These are phyloP conservation scores for Nesoenas mayeri DNA, from an alignment of 2,113 vertebrate species.

Conservation along the genomic window DNA sequence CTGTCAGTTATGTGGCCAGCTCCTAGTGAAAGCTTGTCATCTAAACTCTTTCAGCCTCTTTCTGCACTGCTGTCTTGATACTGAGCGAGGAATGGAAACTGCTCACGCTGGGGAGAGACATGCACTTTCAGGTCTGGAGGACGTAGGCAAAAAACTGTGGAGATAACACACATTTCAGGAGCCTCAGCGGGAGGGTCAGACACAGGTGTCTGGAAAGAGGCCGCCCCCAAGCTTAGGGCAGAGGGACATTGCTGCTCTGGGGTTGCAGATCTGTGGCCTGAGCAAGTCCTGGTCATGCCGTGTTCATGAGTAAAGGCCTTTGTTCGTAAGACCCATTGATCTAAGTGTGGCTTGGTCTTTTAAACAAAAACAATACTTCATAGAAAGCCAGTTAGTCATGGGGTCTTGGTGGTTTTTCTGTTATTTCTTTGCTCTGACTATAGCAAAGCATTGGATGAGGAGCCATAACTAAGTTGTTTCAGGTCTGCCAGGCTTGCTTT, in stretches of 20 bases:
- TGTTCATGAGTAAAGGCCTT: not conserved
- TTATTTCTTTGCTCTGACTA: not conserved
- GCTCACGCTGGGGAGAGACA: not conserved
- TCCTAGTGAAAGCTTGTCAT: not conserved
- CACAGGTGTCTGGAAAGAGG: not conserved
- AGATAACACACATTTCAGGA: not conserved
- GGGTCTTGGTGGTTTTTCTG: not conserved
- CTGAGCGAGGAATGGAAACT: not conserved
- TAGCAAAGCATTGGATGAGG: not conserved
- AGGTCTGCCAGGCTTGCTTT: not conserved
- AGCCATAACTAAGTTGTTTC: not conserved
- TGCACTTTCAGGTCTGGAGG: not conserved
- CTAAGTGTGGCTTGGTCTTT: not conserved
- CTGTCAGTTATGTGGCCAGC: not conserved
- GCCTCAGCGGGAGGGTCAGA: not conserved
- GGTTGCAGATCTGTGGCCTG: not conserved
- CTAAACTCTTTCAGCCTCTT: not conserved
- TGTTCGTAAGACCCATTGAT: not conserved
- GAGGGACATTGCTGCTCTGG: not conserved
- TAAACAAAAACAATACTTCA: not conserved
- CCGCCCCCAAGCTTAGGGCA: not conserved
- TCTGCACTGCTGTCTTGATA: not conserved
- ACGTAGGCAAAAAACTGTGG: not conserved
- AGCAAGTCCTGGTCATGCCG: not conserved
- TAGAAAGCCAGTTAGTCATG: not conserved